Evolutionary conservation across 2,888 invertebrate species (phyloP).

Genomic region (Caenorhabditis wallacei): DNA sequence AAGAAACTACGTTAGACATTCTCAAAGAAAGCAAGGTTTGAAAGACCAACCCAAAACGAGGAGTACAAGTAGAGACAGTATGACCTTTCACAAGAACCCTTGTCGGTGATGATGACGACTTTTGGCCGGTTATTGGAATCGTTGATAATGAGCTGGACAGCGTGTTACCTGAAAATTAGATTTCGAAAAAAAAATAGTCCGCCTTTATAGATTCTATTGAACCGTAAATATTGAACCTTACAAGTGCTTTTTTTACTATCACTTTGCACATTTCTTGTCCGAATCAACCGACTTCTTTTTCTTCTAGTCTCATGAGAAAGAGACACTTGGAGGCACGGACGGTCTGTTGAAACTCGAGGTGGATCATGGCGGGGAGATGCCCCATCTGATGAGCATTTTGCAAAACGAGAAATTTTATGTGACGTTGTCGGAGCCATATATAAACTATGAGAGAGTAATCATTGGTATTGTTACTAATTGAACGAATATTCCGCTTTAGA

Average conservation of each 20-base stretch:
- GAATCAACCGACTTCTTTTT: constrained; percentile 53
- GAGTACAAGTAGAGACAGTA: constrained; percentile 70
- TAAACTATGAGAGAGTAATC: background rate
- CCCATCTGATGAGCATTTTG: constrained; percentile 63
- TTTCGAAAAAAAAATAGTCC: too few relatives aligned
- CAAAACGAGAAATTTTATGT: constrained; percentile 30
- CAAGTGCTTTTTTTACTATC: constrained; percentile 46
- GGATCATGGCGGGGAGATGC: constrained; percentile 21
- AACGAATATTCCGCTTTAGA: too few relatives aligned
- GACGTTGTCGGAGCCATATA: constrained; percentile 11
- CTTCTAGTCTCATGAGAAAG: constrained; percentile 40
- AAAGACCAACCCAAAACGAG: constrained; percentile 56
- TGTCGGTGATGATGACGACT: constrained; percentile 38
- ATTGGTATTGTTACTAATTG: too few relatives aligned
- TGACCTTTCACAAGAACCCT: constrained; percentile 76
- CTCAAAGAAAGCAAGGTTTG: background rate
- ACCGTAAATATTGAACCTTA: too few relatives aligned
- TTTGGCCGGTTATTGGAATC: constrained; percentile 51
- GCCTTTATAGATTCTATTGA: too few relatives aligned
- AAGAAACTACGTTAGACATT: too few relatives aligned
- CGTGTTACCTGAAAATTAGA: constrained; percentile 57
- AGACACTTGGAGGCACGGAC: constrained; percentile 45
- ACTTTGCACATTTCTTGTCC: constrained; percentile 44
- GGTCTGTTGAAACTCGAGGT: constrained; percentile 45
- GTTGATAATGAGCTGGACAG: constrained; percentile 66